phyloP scores from a whole-genome alignment of 2,113 vertebrate genomes.

The Nerophis ophidion region DNA sequence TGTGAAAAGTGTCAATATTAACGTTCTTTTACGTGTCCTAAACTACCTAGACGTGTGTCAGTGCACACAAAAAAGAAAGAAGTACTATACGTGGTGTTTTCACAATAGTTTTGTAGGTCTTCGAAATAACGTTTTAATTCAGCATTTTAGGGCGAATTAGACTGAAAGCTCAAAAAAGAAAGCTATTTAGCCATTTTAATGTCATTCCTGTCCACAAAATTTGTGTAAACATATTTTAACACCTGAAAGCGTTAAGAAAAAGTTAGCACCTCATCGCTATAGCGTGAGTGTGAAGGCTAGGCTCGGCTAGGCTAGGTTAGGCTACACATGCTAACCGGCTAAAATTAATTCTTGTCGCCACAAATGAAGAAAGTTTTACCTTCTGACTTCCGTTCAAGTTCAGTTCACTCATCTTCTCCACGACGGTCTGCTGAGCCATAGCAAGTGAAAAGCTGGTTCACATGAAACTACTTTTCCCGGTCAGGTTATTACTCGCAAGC shows the following conservation, averaged over 20 bases:
- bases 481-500: not conserved
- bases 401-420: slow-evolving; percentile 65
- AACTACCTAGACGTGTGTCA: no score
- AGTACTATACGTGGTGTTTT: no score
- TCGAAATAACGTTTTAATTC: no score
- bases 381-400: slow-evolving; percentile 57
- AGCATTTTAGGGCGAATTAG: no score
- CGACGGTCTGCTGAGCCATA: slow-evolving; percentile 62
- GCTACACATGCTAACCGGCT: slow-evolving; percentile 31
- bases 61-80: no score
- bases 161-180: no score
- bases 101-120: no score
- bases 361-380: slow-evolving; percentile 29
- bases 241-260: not conserved
- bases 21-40: no score
- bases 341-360: not conserved
- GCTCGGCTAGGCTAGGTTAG: no score
- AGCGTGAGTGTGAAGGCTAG: slow-evolving; percentile 24
- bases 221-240: not conserved
- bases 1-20: no score
- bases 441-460: not conserved
- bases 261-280: slow-evolving; percentile 15
- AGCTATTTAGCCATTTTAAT: not conserved
- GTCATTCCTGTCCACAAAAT: not conserved
- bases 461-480: slow-evolving; percentile 5